Percentiles rank a stretch among this genome's conserved stretches.
phyloP scores from a whole-genome alignment of 2,113 vertebrate genomes.

The Cephalopterus ornatus region DNA sequence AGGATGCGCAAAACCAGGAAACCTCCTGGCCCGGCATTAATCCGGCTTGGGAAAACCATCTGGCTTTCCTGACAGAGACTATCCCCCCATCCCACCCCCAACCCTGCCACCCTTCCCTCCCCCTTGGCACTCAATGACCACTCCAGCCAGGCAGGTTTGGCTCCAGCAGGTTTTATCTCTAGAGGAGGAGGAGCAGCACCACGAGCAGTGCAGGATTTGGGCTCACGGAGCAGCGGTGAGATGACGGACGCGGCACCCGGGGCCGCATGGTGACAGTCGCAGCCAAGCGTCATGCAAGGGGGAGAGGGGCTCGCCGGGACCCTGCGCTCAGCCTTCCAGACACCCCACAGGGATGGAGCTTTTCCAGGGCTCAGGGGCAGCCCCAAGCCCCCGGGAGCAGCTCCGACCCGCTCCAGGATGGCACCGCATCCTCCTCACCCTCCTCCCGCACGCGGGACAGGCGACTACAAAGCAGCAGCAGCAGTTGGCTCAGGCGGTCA shows the following conservation, averaged over 20 bases:
- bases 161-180: constrained; percentile 56
- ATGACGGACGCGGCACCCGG: fast-evolving
- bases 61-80: not conserved
- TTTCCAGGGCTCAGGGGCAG: not conserved
- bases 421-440: not conserved
- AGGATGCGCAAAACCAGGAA: not conserved
- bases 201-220: fast-evolving
- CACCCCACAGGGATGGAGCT: not conserved
- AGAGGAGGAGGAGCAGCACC: not conserved
- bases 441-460: not conserved
- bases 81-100: not conserved
- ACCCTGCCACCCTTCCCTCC: not conserved
- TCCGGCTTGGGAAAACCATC: fast-evolving
- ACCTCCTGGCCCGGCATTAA: fast-evolving
- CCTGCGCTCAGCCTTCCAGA: not conserved
- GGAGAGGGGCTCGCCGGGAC: not conserved
- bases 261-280: fast-evolving
- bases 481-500: not conserved
- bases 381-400: not conserved
- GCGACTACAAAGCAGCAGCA: not conserved
- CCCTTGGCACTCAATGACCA: fast-evolving
- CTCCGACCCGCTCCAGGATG: fast-evolving
- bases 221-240: not conserved
- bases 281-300: not conserved
- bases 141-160: not conserved